phyloP scores from a whole-genome alignment of 2,113 vertebrate genomes.

The Gymnarchus niloticus region DNA sequence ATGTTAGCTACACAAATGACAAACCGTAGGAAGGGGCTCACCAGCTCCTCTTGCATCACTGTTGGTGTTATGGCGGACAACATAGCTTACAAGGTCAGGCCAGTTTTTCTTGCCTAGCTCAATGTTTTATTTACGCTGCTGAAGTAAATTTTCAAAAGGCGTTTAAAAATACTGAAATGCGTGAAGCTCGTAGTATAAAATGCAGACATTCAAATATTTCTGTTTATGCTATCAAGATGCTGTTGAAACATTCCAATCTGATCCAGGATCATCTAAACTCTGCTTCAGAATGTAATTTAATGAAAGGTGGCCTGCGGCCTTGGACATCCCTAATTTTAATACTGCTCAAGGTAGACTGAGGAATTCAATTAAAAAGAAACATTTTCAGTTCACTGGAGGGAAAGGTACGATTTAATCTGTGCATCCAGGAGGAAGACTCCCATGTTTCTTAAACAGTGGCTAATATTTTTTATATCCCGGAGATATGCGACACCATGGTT shows the following conservation, averaged over 20 bases:
- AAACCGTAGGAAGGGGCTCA: background rate
- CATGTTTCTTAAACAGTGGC: background rate
- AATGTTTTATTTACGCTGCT: background rate
- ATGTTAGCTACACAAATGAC: background rate
- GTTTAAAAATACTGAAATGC: background rate
- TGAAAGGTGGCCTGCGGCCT: background rate
- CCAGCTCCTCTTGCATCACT: background rate
- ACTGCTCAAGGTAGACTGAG: background rate
- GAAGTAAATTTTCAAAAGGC: background rate
- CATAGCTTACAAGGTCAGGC: background rate
- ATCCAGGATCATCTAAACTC: background rate
- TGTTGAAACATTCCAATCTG: background rate
- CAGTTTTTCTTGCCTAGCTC: background rate
- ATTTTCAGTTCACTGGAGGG: background rate
- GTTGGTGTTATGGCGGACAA: background rate
- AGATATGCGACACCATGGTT: too few relatives aligned
- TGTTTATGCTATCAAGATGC: background rate
- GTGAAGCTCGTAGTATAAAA: background rate
- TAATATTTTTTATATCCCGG: background rate
- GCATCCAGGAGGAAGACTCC: background rate
- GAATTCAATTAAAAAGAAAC: background rate
- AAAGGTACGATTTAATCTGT: background rate
- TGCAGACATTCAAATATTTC: background rate
- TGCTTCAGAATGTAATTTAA: conserved; percentile 6
- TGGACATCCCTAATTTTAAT: background rate